These are phyloP conservation scores for Sapajus apella DNA, from an alignment of 2,113 vertebrate species.

Conservation along the genomic window DNA sequence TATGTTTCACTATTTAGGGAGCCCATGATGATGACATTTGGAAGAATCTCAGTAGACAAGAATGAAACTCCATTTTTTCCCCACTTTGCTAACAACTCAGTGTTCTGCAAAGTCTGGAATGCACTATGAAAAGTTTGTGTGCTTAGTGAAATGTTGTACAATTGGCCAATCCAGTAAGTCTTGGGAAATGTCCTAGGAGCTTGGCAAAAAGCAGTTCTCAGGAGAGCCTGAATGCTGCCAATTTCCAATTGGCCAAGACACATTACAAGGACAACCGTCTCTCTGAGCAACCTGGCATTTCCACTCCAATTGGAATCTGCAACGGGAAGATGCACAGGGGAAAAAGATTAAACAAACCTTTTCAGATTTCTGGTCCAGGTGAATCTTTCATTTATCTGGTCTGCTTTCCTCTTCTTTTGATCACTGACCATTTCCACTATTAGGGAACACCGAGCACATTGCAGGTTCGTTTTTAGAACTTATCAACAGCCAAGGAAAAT, in stretches of 20 bases:
- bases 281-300: conserved; percentile 35
- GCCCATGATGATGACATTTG: neutral
- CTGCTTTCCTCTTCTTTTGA: neutral
- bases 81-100: neutral
- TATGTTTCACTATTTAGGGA: neutral
- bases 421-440: conserved; percentile 28
- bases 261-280: conserved; percentile 64
- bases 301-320: conserved; percentile 55
- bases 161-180: conserved; percentile 39
- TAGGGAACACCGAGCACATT: neutral
- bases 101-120: conserved; percentile 19
- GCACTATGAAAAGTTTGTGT: conserved; percentile 49
- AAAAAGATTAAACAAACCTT: conserved; percentile 46
- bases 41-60: neutral
- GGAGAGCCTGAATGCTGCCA: conserved; percentile 61
- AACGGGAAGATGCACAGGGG: neutral
- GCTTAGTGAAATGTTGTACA: conserved; percentile 37
- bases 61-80: neutral
- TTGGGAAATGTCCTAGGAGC: conserved; percentile 70
- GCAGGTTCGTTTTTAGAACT: neutral
- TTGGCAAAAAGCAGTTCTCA: conserved; percentile 69
- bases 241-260: conserved; percentile 72
- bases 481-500: neutral
- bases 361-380: conserved; percentile 37
- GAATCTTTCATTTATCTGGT: conserved; percentile 29